Evolutionary conservation across 2,113 vertebrate genomes (phyloP).

Genomic region (Paramormyrops kingsleyae): DNA sequence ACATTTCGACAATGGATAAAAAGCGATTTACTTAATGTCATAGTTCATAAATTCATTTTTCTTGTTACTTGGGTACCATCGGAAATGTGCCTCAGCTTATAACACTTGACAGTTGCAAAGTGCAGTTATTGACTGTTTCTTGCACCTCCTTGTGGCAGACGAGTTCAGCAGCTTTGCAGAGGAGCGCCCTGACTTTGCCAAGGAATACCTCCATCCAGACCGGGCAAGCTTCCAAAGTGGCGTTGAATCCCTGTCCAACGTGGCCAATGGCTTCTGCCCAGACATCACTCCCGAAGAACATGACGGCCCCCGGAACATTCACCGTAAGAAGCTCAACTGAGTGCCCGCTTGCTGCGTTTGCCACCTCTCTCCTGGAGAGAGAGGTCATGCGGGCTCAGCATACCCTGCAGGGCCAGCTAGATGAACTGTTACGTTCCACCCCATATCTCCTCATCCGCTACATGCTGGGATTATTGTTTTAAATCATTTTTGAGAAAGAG

Average conservation of each 20-base stretch:
- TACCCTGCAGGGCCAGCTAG: conserved; percentile 40
- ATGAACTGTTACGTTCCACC: conserved; percentile 40
- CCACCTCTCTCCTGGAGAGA: conserved; percentile 74
- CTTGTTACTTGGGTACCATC: background rate
- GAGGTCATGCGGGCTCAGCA: conserved; percentile 31
- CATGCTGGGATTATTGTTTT: conserved; percentile 31
- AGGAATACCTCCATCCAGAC: conserved; percentile 73
- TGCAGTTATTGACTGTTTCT: conserved; percentile 24
- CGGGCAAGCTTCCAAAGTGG: conserved; percentile 54
- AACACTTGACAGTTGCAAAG: background rate
- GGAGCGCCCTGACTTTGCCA: conserved; percentile 74
- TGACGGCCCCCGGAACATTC: conserved; percentile 41
- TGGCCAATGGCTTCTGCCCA: conserved; percentile 85
- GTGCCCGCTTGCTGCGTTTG: conserved; percentile 31
- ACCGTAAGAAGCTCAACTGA: conserved; percentile 78
- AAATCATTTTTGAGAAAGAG: conserved; percentile 22
- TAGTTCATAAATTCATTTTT: background rate
- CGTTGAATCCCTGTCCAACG: conserved; percentile 44
- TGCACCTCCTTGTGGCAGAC: conserved; percentile 62
- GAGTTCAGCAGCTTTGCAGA: conserved; percentile 76
- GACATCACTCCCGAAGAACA: conserved; percentile 79
- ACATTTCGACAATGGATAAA: background rate
- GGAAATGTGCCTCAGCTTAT: background rate
- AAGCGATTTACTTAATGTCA: background rate
- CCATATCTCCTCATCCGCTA: conserved; percentile 36